phyloP scores from a whole-genome alignment of 2,888 invertebrate genomes.

The Sarcophaga rosellei region DNA sequence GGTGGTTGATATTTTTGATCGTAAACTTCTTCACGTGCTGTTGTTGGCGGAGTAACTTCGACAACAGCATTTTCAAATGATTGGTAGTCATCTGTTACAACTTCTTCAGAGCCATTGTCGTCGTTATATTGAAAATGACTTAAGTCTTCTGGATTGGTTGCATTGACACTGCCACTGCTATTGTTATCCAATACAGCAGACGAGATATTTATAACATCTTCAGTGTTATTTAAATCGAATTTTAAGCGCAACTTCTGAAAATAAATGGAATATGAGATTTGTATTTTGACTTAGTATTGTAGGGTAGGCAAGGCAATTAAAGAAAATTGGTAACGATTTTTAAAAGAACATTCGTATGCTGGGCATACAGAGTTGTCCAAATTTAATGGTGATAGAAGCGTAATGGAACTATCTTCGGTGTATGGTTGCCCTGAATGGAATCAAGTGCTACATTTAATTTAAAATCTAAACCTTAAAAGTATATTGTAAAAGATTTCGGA shows the following conservation, averaged over 20 bases:
- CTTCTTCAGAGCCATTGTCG: slow-evolving; percentile 56
- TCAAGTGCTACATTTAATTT: too few species aligned
- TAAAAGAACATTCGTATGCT: too few species aligned
- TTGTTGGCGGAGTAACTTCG: slow-evolving; percentile 22
- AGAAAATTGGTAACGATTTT: neutral
- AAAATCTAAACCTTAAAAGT: neutral
- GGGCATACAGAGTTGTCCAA: too few species aligned
- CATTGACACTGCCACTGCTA: slow-evolving; percentile 18
- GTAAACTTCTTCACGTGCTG: slow-evolving; percentile 56
- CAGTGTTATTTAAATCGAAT: slow-evolving; percentile 62
- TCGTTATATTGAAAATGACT: slow-evolving; percentile 65
- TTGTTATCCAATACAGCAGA: slow-evolving; percentile 12
- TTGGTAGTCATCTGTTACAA: slow-evolving; percentile 55
- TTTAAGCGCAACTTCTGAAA: slow-evolving; percentile 64
- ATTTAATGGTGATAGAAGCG: too few species aligned
- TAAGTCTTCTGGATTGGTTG: slow-evolving; percentile 55
- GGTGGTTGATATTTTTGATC: slow-evolving; percentile 70
- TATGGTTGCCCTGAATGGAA: too few species aligned
- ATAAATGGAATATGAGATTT: neutral
- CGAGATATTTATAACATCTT: slow-evolving; percentile 60
- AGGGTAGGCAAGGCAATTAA: neutral
- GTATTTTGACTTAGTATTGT: too few species aligned
- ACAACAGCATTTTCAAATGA: slow-evolving; percentile 59
- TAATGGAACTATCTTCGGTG: too few species aligned
- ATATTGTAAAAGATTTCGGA: neutral